Percentiles rank a stretch among this genome's conserved stretches.
Evolutionary conservation across 2,113 vertebrate species (phyloP).

Genomic region (Coptodon bakossiorum): DNA sequence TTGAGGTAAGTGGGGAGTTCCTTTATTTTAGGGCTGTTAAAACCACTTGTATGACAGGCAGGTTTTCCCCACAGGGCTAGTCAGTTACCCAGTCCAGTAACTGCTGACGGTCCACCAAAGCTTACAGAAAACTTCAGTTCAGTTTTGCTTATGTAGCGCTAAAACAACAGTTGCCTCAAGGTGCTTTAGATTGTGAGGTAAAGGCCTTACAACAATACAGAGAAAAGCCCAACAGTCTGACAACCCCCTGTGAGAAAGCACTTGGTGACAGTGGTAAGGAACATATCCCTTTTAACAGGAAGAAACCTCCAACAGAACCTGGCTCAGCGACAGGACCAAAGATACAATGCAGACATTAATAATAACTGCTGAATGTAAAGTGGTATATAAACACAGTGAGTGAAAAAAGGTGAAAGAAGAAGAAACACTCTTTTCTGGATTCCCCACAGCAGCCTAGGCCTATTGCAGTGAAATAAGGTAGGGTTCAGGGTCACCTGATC

Average conservation of each 20-base stretch:
- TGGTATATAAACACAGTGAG: not conserved
- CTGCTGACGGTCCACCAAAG: conserved; percentile 6
- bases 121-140: not conserved
- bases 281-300: not conserved
- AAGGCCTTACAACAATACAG: not conserved
- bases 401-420: fast-evolving
- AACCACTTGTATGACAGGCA: conserved; percentile 26
- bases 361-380: not conserved
- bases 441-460: fast-evolving
- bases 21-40: conserved; percentile 19
- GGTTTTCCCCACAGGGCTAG: conserved; percentile 20
- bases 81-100: conserved; percentile 23
- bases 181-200: not conserved
- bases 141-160: not conserved
- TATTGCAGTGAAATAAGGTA: not conserved
- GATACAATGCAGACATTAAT: not conserved
- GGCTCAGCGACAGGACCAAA: not conserved
- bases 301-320: not conserved
- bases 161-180: not conserved
- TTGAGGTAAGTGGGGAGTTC: conserved; percentile 13
- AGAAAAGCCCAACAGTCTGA: not conserved
- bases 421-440: not conserved
- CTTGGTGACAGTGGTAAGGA: not conserved
- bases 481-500: not conserved
- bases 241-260: not conserved